Base-by-base conservation (phyloP, 2,888 invertebrate species). In the Baccha elongata region DNA sequence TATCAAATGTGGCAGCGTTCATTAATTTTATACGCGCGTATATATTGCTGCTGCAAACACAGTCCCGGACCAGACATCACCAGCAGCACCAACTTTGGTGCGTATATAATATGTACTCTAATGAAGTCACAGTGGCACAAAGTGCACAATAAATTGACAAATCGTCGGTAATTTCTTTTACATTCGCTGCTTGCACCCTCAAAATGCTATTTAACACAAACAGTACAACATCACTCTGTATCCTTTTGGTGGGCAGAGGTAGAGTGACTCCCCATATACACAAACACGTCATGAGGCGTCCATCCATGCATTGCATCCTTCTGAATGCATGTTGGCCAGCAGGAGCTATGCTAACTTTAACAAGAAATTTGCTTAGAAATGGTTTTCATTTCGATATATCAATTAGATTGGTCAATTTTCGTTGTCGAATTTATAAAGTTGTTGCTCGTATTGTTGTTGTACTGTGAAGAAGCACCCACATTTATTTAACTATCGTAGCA, bases 1-100 rank as follows among this genome's bases (percentile, higher is more conserved):
- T 83, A 78, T 83, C 88, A 75, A 87, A 85, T 86, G 85, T 85
- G 85, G 87, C 86, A 85, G 88, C 85, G 85, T 86, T 88, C 89
- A 89, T 88, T 88, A 89, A 89, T 88, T 88, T 88, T 84, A 58
- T 84, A 65, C 42, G 65, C 69, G 50, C 50, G 37, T 15, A 19
- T 8, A 13, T 17, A 37, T 19, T 29, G 60, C 71, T 46, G 13
- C 42, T 23, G 32, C 65, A 67, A 65, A 50, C 35, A 55, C 35
- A 21, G 17, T 29, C 32, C 37, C 21, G n/a, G 42, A 10, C n/a
- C 29, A 29, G 8, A 2, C 53, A 35, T 4, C 40, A 58, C 15
- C 13, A 23, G 29, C 69, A 40, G 17, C 11, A 55, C 17, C 19
- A 46, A 52, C 17, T 21, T 62, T 60, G 29, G 29, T 62, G 44